Conservation (phyloP, 1,140 invertebrate species). For the Melipona quadrifasciata region DNA sequence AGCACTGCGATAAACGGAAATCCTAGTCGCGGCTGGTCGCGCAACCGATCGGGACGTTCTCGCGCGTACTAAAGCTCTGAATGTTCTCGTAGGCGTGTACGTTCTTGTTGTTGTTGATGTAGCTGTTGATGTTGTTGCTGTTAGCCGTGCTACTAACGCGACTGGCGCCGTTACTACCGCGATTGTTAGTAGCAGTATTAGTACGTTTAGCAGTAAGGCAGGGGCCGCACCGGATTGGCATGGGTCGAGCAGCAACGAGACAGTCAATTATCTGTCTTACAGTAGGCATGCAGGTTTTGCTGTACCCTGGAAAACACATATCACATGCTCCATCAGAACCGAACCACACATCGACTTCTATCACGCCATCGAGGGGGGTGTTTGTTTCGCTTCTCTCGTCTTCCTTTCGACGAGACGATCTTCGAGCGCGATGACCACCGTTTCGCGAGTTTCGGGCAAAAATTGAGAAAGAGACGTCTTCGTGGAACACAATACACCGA, state of each 20-base stretch:
- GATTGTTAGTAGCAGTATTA: constrained; percentile 75
- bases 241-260: constrained; percentile 78
- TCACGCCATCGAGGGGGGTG: constrained; percentile 49
- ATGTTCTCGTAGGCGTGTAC: constrained; percentile 67
- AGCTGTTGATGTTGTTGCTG: constrained; percentile 58
- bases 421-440: no score
- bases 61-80: constrained; percentile 47
- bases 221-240: constrained; percentile 78
- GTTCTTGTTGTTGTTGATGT: constrained; percentile 58
- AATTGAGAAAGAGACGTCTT: constrained; percentile 24
- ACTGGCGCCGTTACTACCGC: constrained; percentile 65
- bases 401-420: not conserved
- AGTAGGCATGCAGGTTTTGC: constrained; percentile 82
- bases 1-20: constrained; percentile 22
- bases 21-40: constrained; percentile 44
- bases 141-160: constrained; percentile 67
- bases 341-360: constrained; percentile 64
- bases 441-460: not conserved
- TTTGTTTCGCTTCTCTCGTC: not conserved
- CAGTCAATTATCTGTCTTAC: constrained; percentile 81
- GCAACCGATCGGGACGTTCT: constrained; percentile 22
- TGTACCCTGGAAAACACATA: constrained; percentile 80
- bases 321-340: constrained; percentile 80
- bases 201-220: constrained; percentile 78
- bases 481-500: not conserved